Evolutionary conservation across 2,113 vertebrate genomes (phyloP), one percentile per base, ranked within the genome.

Genomic region (Onychostruthus taczanowskii): DNA sequence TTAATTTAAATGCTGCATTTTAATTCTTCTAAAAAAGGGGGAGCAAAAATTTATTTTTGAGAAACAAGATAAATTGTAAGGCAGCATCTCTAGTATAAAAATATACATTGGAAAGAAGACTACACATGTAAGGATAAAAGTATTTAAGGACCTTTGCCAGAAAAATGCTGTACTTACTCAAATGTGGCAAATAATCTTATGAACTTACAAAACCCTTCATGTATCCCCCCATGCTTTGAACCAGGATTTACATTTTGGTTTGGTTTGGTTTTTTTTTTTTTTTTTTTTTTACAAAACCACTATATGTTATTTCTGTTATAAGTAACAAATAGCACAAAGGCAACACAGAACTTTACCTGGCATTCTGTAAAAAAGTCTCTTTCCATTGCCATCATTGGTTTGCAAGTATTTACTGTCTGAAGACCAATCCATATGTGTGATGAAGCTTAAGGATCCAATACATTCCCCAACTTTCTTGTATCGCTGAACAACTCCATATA

Each of bases 341-440:
- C 49, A 95, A 78, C 46, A 23, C 74, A 90, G 44, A 94, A 77
- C 69, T 97, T 98, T 98, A 99, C 99, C 98, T 97, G 99, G 99
- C 99, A 99, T 99, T 93, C 98, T 98, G 96, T 99, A 99, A 96
- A 99, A 99, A 70, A 99, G 98, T 69, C 99, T 98, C 96, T 98
- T 98, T 63, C 99, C 98, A 41, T 97, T 98, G 91, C 99, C 99
- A 62, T 99, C 99, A 79, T 99, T 99, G 68, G 99, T 99, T 97
- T 99, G 99, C 89, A 99, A 97, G 87, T 98, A 98, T 98, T 99
- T 99, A 96, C 99, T 99, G 96, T 99, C 99, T 1, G 98, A 98
- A 84, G 99, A 99, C 99, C 99, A 99, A 96, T 99, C 99, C 98
- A 99, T 98, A 95, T 99, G 99, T 16, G 99, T 99, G 95, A 99